A percentile compares a stretch with the other conserved stretches of the same genome.
These are phyloP conservation scores for Pithecia hirsuta DNA, from an alignment of 2,797 vertebrate species.

Conservation along the genomic window DNA sequence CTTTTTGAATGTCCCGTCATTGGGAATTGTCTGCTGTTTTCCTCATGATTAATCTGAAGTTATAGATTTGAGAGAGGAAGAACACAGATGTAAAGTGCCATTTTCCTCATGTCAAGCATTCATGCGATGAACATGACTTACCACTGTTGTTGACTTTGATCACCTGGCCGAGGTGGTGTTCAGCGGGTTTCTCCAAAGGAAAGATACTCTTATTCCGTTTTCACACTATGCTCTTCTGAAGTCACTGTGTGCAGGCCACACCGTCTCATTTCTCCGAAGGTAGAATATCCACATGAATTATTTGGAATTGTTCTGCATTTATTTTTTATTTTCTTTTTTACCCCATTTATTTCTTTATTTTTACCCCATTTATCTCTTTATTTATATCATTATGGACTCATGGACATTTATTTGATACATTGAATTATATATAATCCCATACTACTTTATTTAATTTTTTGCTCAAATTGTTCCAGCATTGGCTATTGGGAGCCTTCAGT, in stretches of 20 bases:
- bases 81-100: neutral
- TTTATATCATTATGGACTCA: neutral
- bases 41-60: neutral
- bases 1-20: neutral
- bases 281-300: neutral
- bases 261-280: neutral
- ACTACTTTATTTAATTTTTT: neutral
- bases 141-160: neutral
- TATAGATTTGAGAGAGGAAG: neutral
- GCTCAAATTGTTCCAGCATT: neutral
- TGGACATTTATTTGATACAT: neutral
- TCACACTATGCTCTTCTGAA: neutral
- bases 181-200: neutral
- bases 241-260: neutral
- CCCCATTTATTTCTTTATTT: neutral
- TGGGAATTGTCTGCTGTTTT: neutral
- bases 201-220: neutral
- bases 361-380: neutral
- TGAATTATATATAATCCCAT: neutral
- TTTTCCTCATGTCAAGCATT: neutral
- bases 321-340: too few relatives aligned
- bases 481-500: neutral
- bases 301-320: neutral
- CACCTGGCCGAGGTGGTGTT: neutral
- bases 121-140: neutral